Conservation (phyloP, 2,888 invertebrate species). For the Ctenicera cuprea region DNA sequence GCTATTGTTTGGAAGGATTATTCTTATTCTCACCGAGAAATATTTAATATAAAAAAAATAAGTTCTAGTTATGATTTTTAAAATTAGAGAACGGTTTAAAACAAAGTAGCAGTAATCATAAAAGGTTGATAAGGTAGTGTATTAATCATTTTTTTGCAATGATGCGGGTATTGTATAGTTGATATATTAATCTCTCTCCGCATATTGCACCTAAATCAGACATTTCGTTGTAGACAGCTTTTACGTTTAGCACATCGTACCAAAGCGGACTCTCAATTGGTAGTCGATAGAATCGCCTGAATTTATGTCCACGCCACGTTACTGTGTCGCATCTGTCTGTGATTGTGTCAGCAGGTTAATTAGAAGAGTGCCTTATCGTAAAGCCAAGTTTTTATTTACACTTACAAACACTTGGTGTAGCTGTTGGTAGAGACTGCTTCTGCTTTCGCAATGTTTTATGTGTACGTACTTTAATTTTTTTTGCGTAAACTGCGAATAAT, state of each 20-base stretch:
- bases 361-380: slow-evolving; percentile 65
- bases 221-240: slow-evolving; percentile 11
- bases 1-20: no score
- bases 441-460: slow-evolving; percentile 8
- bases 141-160: no score
- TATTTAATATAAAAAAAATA: no score
- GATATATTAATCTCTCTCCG: no score
- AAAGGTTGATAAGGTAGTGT: no score
- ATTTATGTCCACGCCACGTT: slow-evolving; percentile 65
- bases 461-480: slow-evolving; percentile 25
- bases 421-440: slow-evolving; percentile 22
- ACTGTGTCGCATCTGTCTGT: slow-evolving; percentile 66
- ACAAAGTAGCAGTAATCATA: no score
- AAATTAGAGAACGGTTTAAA: no score
- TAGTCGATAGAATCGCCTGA: slow-evolving; percentile 62
- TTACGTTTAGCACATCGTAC: slow-evolving; percentile 1
- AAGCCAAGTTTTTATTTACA: slow-evolving; percentile 29
- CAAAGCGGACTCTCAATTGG: slow-evolving; percentile 62
- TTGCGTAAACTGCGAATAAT: slow-evolving; percentile 47
- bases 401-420: slow-evolving; percentile 19
- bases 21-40: no score
- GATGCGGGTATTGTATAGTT: no score
- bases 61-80: no score
- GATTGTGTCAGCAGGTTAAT: slow-evolving; percentile 69
- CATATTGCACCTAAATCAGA: no score